Base-by-base conservation (phyloP, 2,888 invertebrate species). In the Tyria jacobaeae region DNA sequence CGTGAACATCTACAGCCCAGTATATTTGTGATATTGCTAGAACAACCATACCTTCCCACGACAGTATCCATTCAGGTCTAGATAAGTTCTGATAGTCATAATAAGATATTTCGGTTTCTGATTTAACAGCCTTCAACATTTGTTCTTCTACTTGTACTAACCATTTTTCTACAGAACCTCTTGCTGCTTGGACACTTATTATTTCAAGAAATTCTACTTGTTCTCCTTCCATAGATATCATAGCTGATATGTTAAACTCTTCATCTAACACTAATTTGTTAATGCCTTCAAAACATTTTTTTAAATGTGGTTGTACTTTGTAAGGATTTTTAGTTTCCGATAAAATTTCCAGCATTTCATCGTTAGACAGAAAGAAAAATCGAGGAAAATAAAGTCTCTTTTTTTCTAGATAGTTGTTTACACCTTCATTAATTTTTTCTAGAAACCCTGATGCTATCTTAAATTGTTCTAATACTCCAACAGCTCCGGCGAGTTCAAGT, bases 361-460 rank as follows among this genome's bases (percentile, higher is more conserved):
- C 97, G 85, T 98, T 98, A 7, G 98, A 98, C 63, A 98, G 92
- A 83, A 98, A 98, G 94, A 98, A 98, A 85, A 98, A 98, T 85
- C 98, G 95, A 41, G 97, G 96, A 84, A 98, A 98, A 86, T 95
- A 97, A 12, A 98, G 89, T 71, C 98, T 91, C 86, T 98, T 98
- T 89, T 96, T 97, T 89, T 98, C 97, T 66, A 98, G 92, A 84
- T 98, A 98, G 74, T 96, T 95, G 73, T 97, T 96, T 0, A 98
- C 96, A 5, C 98, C 97, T 62, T 97, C 96, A 82, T 97, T 97
- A 62, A 98, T 97, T 88, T 95, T 96, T 72, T 98, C 97, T 74
- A 98, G 90, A 54, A 97, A 89, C 47, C 89, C 94, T 60, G 95
- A 95, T 41, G 97, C 96, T 55, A 96, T 95, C 84, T 93, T 91